A percentile compares a stretch with the other conserved stretches of the same genome.
These are phyloP conservation scores for Euglossa dilemma DNA, from an alignment of 1,140 invertebrate genomes.

Conservation along the genomic window DNA sequence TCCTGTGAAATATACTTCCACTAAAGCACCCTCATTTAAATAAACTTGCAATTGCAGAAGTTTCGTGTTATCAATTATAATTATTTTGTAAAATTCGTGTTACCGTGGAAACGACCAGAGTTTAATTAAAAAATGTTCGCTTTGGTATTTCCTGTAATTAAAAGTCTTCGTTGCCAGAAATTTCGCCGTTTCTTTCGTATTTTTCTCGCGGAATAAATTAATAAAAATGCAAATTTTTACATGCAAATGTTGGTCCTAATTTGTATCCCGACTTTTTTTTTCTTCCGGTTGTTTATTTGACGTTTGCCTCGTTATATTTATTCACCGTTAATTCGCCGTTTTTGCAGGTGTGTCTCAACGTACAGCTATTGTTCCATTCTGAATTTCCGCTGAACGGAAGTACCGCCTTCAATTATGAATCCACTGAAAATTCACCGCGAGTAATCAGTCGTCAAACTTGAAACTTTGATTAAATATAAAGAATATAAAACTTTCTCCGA, in stretches of 20 bases:
- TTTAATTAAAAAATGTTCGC: no score
- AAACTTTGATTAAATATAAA: background rate
- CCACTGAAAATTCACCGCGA: no score
- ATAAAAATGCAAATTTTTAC: no score
- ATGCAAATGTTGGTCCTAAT: background rate
- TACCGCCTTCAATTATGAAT: background rate
- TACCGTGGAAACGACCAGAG: no score
- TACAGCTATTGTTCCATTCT: conserved; percentile 24
- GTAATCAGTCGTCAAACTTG: background rate
- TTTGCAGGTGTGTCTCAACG: conserved; percentile 32
- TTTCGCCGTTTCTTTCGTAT: background rate
- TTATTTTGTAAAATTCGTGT: background rate
- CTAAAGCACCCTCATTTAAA: background rate
- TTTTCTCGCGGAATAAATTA: no score
- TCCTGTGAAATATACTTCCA: background rate
- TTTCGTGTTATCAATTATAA: background rate
- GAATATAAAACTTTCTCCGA: background rate
- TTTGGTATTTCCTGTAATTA: background rate
- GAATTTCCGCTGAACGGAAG: conserved; percentile 18
- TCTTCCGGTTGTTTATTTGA: conserved; percentile 36
- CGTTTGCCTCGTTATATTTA: conserved; percentile 50
- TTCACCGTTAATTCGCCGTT: background rate
- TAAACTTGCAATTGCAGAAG: background rate
- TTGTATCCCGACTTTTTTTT: conserved; percentile 23
- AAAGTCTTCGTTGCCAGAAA: background rate